phyloP scores from a whole-genome alignment of 2,797 vertebrate species.

The Schizopygopsis pylzovi region DNA sequence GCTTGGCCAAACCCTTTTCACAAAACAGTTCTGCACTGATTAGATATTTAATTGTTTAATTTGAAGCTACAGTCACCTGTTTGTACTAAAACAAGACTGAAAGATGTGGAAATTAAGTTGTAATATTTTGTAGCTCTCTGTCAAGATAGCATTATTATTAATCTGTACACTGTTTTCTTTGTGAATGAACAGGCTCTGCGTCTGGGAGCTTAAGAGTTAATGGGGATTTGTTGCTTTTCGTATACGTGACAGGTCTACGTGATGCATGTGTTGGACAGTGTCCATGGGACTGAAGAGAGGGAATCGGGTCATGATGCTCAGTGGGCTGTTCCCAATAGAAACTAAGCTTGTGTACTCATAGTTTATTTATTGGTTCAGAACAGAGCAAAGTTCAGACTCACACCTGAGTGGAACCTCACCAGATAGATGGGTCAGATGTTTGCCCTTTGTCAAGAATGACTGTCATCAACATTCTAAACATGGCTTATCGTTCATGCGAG shows the following conservation, averaged over 20 bases:
- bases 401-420: constrained; percentile 23
- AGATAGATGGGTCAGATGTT: constrained; percentile 13
- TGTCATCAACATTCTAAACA: not conserved
- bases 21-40: not conserved
- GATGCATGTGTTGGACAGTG: constrained; percentile 9
- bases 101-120: not conserved
- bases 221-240: not conserved
- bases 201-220: not conserved
- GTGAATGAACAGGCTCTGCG: not conserved
- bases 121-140: not conserved
- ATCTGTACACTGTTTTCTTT: not conserved
- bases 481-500: not conserved
- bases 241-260: not conserved
- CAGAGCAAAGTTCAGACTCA: constrained; percentile 32
- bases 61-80: not conserved
- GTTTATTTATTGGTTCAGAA: constrained; percentile 31
- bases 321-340: constrained; percentile 41
- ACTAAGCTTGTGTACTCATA: constrained; percentile 21
- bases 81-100: not conserved
- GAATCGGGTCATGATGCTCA: constrained; percentile 63
- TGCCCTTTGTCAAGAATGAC: not conserved
- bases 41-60: not conserved
- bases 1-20: constrained; percentile 4
- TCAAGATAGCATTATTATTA: not conserved
- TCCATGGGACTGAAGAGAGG: constrained; percentile 8